Conservation (phyloP, 2,888 invertebrate genomes). For the Melikaiella ostensackeni region DNA sequence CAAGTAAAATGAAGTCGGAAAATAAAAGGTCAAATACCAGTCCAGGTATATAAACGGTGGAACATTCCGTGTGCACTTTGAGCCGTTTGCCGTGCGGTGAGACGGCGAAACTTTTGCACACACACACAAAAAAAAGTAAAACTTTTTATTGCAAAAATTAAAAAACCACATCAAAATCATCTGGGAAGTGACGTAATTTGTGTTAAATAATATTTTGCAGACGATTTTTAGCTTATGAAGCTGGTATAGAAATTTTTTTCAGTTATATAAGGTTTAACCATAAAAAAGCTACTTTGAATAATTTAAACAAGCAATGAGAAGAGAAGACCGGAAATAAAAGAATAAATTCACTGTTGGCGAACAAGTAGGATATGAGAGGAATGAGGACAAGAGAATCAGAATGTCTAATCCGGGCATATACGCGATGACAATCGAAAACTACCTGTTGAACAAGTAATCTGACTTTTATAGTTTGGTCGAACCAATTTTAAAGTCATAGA, state of each 20-base stretch:
- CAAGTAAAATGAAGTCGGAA: not conserved
- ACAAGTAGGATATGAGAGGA: not conserved
- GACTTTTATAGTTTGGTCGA: not conserved
- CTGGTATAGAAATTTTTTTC: not conserved
- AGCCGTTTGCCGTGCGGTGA: not conserved
- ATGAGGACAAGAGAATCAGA: slow-evolving; percentile 27
- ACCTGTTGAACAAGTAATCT: slow-evolving; percentile 64
- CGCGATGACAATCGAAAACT: slow-evolving; percentile 68
- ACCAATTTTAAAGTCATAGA: too few relatives aligned
- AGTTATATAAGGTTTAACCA: not conserved
- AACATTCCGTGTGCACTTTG: not conserved
- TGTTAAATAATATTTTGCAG: not conserved
- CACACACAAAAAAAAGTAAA: not conserved
- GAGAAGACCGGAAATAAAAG: not conserved
- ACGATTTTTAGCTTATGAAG: not conserved
- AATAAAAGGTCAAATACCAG: slow-evolving; percentile 6
- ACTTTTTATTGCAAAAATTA: not conserved
- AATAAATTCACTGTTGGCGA: not conserved
- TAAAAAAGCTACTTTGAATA: not conserved
- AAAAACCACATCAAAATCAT: not conserved
- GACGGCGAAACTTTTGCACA: not conserved
- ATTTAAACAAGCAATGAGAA: not conserved
- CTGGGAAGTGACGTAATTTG: not conserved
- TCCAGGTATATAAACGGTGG: not conserved
- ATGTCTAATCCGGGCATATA: slow-evolving; percentile 59